phyloP scores from a whole-genome alignment of 1,140 invertebrate genomes.

The Hesperophylax magnus region DNA sequence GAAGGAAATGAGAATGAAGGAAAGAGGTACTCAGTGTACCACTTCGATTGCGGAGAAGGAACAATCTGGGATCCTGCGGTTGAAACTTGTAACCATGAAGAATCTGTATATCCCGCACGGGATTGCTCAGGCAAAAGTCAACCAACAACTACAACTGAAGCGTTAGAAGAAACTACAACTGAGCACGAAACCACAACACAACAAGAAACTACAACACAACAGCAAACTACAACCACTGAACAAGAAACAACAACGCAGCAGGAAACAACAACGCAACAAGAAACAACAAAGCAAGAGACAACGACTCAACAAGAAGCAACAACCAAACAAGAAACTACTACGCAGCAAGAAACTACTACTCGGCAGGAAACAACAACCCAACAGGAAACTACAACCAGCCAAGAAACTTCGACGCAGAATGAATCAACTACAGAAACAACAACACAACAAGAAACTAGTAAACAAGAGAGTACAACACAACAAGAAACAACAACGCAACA shows the following conservation, averaged over 20 bases:
- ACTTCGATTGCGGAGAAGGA: constrained; percentile 75
- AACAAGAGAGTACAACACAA: constrained; percentile 53
- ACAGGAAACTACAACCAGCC: constrained; percentile 41
- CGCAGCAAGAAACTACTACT: constrained; percentile 57
- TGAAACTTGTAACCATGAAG: constrained; percentile 71
- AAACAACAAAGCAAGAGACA: constrained; percentile 50
- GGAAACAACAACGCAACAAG: constrained; percentile 43
- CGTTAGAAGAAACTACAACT: constrained; percentile 55
- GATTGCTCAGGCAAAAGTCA: constrained; percentile 61
- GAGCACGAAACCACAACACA: constrained; percentile 43
- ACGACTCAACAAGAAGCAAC: constrained; percentile 38
- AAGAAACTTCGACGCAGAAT: constrained; percentile 51
- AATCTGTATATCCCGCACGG: constrained; percentile 66
- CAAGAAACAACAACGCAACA: constrained; percentile 23
- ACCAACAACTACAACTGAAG: constrained; percentile 53
- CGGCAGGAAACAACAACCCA: constrained; percentile 42
- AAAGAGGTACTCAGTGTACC: constrained; percentile 73
- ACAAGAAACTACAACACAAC: constrained; percentile 54
- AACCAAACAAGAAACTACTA: constrained; percentile 58
- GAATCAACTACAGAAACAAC: constrained; percentile 49
- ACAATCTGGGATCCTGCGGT: constrained; percentile 74
- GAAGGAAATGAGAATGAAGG: constrained; percentile 65
- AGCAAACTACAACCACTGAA: constrained; percentile 57
- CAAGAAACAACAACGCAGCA: constrained; percentile 50
- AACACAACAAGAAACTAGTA: constrained; percentile 43